Base-by-base conservation (phyloP, 2,797 vertebrate species). In the Apodemus agrarius region DNA sequence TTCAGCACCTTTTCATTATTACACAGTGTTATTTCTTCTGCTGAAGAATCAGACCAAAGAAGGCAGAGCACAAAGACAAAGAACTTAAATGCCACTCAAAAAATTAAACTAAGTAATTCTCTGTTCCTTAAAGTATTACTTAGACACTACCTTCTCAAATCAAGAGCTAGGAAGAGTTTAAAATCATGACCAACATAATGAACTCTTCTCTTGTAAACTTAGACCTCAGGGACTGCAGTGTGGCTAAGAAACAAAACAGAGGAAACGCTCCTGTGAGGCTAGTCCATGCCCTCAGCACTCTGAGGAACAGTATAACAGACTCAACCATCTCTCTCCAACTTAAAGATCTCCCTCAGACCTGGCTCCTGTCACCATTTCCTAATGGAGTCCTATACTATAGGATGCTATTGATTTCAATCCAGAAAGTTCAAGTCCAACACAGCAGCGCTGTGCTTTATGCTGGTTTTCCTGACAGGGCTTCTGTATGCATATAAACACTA, bases 1-100 rank as follows among this genome's bases (percentile, higher is more conserved):
- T 40, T 90, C 74, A 96, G 49, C 29, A 94, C 75, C 59, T 94
- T 96, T 95, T 94, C 76, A 93, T 93, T 89, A 88, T n/a, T 65
- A 93, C 46, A 49, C 10, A 69, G 46, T 16, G 22, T 26, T 6
- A 14, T 3, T 69, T 69, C 31, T 52, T 26, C 46, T 86, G 40
- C 40, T 46, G 43, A 86, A 52, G 21, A n/a, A n/a, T 69, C 67
- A n/a, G 16, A 65, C 16, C 80, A 94, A 91, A 90, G 85, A 81
- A 80, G 26, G 65, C 31, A 92, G 34, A 21, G 37, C 59, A 40
- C 46, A 95, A 90, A 96, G 89, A 84, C 49, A 59, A n/a, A 95
- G 31, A 92, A 95, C 13, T 49, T 65, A n/a, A 74, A 67, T 16
- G 72, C 49, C 59, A 94, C 4, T 69, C 63, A 17, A 52, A 69